Base-by-base conservation (phyloP, 2,888 invertebrate genomes). In the Hecatera dysodea region DNA sequence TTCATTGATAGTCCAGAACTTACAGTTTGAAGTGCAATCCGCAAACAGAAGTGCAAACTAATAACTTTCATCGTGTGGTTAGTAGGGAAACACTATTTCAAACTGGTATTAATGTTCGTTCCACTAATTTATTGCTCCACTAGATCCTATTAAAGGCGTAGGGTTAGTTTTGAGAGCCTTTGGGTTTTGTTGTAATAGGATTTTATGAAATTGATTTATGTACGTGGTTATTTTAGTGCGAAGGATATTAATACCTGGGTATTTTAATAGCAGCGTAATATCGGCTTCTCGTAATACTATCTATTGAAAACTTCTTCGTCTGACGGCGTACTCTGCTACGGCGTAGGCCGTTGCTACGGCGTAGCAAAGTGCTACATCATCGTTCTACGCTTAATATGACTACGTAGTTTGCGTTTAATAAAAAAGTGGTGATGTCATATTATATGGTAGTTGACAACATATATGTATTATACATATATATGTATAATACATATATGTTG, bases 151-250 rank as follows among this genome's bases (percentile, higher is more conserved):
- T 83, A 78, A 81, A 83, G 75, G 70, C 68, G 60, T 65, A 67
- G 71, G 84, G 82, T 73, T 76, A 77, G 75, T 83, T 84, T 79
- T 75, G 72, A 80, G 61, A 72, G 78, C 66, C 67, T 63, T 69
- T 63, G 59, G 82, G 75, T 71, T 83, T 67, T 75, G 72, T 82
- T 67, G 52, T 78, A 82, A 82, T 76, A 82, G 79, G 77, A 82
- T 83, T 84, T 77, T 82, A 79, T 73, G 52, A 79, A 74, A 67
- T 48, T 82, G 80, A 84, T 84, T 83, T 83, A 83, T 80, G 53
- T 72, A 8, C 46, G 65, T 1, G 48, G 56, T 66, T 71, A 42
- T 48, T 55, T 50, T 46, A 67, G 44, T 12, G 29, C 33, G 63
- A 56, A 56, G 60, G 24, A 44, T 75, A 48, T 53, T 29, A 22